Conservation (phyloP, 2,797 vertebrate species). For the Petrocephalus sullivani region DNA sequence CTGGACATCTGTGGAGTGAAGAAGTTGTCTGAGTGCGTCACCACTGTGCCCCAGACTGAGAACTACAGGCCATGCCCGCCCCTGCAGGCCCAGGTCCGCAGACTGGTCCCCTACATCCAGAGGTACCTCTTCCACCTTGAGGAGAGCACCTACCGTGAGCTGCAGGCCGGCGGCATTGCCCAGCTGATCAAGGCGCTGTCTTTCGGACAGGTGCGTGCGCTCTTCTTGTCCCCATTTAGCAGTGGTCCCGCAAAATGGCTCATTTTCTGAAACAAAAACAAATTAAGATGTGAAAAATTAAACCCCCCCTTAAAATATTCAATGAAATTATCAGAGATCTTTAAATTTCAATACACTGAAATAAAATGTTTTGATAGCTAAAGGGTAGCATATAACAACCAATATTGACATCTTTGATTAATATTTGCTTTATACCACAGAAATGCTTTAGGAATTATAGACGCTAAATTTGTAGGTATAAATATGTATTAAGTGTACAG, state of each 20-base stretch:
- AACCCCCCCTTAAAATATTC: not conserved
- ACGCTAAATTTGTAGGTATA: not conserved
- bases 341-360: not conserved
- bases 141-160: slow-evolving; percentile 53
- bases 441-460: not conserved
- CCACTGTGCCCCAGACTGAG: slow-evolving; percentile 53
- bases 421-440: not conserved
- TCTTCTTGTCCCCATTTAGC: not conserved
- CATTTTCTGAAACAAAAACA: not conserved
- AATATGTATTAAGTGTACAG: not conserved
- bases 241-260: not conserved
- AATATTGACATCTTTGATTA: not conserved
- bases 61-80: slow-evolving; percentile 52
- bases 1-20: slow-evolving; percentile 62
- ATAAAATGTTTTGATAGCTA: not conserved
- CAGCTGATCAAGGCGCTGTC: slow-evolving; percentile 50
- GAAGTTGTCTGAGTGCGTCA: slow-evolving; percentile 56
- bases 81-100: slow-evolving; percentile 58
- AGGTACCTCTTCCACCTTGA: slow-evolving; percentile 61
- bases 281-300: not conserved
- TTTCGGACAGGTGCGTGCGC: slow-evolving; percentile 56
- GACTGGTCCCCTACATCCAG: slow-evolving; percentile 64
- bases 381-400: not conserved
- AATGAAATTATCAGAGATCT: not conserved
- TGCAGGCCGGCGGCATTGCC: slow-evolving; percentile 49